phyloP scores from a whole-genome alignment of 2,888 invertebrate species.

The Scaptomyza caliginosa region DNA sequence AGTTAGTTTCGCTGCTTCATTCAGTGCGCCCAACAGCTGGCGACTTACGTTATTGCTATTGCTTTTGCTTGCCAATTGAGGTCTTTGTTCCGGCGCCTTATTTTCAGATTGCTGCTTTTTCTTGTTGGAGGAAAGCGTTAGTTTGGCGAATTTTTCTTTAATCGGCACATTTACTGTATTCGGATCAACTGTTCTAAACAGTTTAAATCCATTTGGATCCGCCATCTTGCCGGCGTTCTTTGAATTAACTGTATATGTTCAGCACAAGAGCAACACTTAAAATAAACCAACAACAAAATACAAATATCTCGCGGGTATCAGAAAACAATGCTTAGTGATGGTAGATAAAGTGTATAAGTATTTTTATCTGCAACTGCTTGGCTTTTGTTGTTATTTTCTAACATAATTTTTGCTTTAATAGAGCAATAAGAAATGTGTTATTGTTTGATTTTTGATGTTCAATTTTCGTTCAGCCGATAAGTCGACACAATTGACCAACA shows the following conservation, averaged over 20 bases:
- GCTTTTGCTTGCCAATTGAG: background rate
- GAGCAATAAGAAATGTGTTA: background rate
- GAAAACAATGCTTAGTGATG: constrained; percentile 1
- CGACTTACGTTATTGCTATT: constrained; percentile 57
- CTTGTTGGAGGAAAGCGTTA: constrained; percentile 80
- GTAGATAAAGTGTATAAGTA: background rate
- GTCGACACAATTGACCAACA: constrained; percentile 4
- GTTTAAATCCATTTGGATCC: constrained; percentile 69
- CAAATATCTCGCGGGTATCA: constrained; percentile 40
- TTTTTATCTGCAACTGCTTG: background rate
- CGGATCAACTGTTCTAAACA: constrained; percentile 81
- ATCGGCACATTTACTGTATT: constrained; percentile 76
- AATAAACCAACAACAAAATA: constrained; percentile 14
- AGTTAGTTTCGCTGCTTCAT: constrained; percentile 38
- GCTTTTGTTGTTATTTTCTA: background rate
- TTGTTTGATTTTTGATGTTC: background rate
- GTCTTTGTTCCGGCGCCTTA: constrained; percentile 5
- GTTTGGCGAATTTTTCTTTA: constrained; percentile 81
- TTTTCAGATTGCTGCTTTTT: constrained; percentile 30
- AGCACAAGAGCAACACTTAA: background rate
- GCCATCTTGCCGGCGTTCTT: constrained; percentile 59
- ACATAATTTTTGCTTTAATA: background rate
- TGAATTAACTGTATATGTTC: constrained; percentile 47
- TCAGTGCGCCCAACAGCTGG: constrained; percentile 61
- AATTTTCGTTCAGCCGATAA: background rate